phyloP scores from a whole-genome alignment of 2,113 vertebrate genomes.

The Vidua chalybeata region DNA sequence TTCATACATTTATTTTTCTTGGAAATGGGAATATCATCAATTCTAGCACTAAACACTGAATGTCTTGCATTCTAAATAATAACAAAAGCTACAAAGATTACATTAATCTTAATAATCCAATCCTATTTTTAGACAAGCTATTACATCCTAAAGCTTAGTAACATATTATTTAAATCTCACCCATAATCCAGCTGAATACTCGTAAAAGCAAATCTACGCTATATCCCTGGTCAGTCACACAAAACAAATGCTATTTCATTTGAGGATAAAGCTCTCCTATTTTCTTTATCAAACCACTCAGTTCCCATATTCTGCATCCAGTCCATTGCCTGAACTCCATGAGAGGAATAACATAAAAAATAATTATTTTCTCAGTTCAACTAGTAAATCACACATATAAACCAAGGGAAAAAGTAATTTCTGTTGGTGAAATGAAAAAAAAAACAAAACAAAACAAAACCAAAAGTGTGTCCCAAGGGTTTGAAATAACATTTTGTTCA shows the following conservation, averaged over 20 bases:
- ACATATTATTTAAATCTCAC: constrained; percentile 54
- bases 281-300: not conserved
- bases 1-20: not conserved
- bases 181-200: constrained; percentile 45
- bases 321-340: not conserved
- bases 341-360: not conserved
- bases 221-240: not conserved
- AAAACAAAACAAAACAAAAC: not conserved
- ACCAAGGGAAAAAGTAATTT: not conserved
- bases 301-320: not conserved
- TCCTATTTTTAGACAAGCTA: constrained; percentile 51
- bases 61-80: constrained; percentile 23
- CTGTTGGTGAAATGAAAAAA: not conserved
- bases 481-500: not conserved
- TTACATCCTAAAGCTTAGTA: constrained; percentile 48
- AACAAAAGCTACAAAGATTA: constrained; percentile 50
- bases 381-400: not conserved
- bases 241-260: not conserved
- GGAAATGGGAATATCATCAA: not conserved
- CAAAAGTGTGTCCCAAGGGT: not conserved
- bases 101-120: constrained; percentile 62
- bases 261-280: not conserved
- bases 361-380: not conserved
- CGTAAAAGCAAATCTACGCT: not conserved
- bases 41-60: not conserved